Evolutionary conservation across 2,888 invertebrate genomes (phyloP), one percentile per base, ranked within the genome.

Genomic region (Dicyrtoma fusca): DNA sequence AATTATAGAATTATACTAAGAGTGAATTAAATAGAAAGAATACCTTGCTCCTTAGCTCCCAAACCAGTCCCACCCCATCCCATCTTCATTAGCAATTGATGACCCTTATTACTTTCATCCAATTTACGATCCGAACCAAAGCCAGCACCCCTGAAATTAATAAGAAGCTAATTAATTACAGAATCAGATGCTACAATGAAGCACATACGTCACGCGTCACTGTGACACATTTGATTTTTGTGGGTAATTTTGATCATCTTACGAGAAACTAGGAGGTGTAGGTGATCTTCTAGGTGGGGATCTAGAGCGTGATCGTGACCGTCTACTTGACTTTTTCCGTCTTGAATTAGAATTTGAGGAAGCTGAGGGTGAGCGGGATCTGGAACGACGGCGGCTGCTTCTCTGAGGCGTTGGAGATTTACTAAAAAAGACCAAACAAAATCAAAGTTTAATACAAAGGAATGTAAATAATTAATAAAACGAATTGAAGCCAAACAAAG

Each of bases 11-110:
- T n/a, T n/a, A n/a, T n/a, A n/a, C n/a, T n/a, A 47, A 19, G 2
- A 14, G 19, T 25, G 34, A 1, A 17, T 17, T 6, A 62, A 17
- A 44, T 14, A 34, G n/a, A n/a, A n/a, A n/a, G n/a, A 49, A 13
- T 97, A 74, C 98, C 98, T 84, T 97, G 96, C 77, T 96, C 97
- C 73, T 95, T 89, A 0, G 92, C 92, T 19, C 98, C 98, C 11
- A 99, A 87, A 10, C 98, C 98, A 51, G 90, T 90, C 49, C 97
- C 97, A 74, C 92, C 90, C 98, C 98, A 99, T 2, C 97, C 98
- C 97, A 99, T 98, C 86, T 96, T 96, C 84, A 91, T 92, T 75
- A 98, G 87, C 86, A 99, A 88, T 85, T 97, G 96, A 85, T 98
- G 98, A 0, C 98, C 98, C 83, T 96, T 97, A 85, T 98, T 98